phyloP scores from a whole-genome alignment of 2,888 invertebrate species.

The Empis stercorea region DNA sequence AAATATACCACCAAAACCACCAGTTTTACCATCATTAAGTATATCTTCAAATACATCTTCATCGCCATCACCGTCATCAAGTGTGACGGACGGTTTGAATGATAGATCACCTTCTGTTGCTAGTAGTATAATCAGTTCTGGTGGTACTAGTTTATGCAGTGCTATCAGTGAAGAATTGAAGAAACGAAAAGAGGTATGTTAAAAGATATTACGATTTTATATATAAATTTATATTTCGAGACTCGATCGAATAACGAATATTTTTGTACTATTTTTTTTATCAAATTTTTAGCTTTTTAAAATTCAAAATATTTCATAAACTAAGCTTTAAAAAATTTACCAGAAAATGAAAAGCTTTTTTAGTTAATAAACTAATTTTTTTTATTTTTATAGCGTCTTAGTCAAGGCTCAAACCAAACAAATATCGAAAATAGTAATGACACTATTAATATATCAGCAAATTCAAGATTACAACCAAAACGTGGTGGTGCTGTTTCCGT shows the following conservation, averaged over 20 bases:
- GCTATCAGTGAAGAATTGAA: constrained; percentile 58
- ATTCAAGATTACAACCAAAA: neutral
- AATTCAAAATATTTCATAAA: too few relatives aligned
- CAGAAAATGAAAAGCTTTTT: neutral
- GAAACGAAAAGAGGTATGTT: constrained; percentile 49
- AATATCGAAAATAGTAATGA: constrained; percentile 7
- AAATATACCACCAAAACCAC: constrained; percentile 9
- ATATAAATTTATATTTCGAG: too few relatives aligned
- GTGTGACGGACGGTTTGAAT: constrained; percentile 6
- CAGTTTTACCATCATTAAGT: constrained; percentile 1
- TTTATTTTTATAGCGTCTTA: constrained; percentile 9
- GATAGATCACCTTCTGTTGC: constrained; percentile 15
- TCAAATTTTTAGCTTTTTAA: too few relatives aligned
- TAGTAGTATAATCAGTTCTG: constrained; percentile 17
- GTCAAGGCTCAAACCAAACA: constrained; percentile 10
- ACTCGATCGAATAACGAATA: neutral
- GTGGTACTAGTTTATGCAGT: constrained; percentile 43
- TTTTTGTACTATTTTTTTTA: too few relatives aligned
- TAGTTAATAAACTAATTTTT: constrained; percentile 2
- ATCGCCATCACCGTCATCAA: constrained; percentile 25
- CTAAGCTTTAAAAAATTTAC: too few relatives aligned
- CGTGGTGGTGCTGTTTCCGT: constrained; percentile 3
- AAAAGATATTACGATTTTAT: neutral
- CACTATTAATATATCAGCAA: neutral
- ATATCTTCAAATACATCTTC: constrained; percentile 11